Conservation (phyloP, 2,113 vertebrate genomes). For the Nesogale talazaci region DNA sequence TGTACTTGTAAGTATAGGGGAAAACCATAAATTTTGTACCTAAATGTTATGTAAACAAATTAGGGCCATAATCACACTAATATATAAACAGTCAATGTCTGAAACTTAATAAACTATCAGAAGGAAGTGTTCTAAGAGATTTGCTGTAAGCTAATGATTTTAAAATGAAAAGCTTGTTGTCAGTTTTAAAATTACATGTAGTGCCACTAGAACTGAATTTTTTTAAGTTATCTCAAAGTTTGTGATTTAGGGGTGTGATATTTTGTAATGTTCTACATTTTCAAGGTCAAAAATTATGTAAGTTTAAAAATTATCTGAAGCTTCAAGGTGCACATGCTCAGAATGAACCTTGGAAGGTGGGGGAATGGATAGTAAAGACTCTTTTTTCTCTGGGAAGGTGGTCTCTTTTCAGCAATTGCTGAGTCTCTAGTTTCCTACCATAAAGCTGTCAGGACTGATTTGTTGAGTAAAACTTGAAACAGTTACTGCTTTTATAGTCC, state of each 20-base stretch:
- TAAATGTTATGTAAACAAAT: constrained; percentile 22
- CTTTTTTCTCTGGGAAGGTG: not conserved
- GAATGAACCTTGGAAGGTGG: not conserved
- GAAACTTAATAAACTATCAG: constrained; percentile 17
- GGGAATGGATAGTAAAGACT: not conserved
- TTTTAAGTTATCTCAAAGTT: not conserved
- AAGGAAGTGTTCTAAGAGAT: not conserved
- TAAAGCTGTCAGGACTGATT: constrained; percentile 44
- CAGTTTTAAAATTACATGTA: constrained; percentile 36
- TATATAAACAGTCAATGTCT: not conserved
- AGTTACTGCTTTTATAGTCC: not conserved
- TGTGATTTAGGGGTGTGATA: not conserved
- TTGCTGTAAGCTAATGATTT: not conserved
- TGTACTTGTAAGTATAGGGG: not conserved
- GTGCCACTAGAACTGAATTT: constrained; percentile 16
- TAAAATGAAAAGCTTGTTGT: not conserved
- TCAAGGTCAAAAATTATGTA: not conserved
- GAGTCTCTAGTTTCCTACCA: constrained; percentile 17
- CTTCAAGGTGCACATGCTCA: constrained; percentile 14
- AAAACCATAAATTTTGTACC: constrained; percentile 16
- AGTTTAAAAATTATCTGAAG: not conserved
- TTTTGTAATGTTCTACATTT: not conserved
- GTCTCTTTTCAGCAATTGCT: not conserved
- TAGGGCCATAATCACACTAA: not conserved
- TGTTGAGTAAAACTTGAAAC: constrained; percentile 21